Evolutionary conservation across 2,888 invertebrate genomes (phyloP).

Genomic region (Drosophila mettleri): DNA sequence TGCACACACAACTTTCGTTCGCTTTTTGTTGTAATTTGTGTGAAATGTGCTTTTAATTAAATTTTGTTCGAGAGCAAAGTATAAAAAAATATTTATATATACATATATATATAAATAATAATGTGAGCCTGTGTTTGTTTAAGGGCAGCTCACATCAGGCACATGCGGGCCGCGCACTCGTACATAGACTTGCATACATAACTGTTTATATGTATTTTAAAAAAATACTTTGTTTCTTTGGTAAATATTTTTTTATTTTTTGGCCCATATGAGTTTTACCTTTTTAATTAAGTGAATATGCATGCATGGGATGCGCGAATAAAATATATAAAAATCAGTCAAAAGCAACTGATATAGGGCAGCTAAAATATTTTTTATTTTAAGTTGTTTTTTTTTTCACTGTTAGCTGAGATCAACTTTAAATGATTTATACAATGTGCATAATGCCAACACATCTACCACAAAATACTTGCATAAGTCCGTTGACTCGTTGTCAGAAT

Average conservation of each 20-base stretch:
- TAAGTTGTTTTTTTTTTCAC: not conserved
- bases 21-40: slow-evolving; percentile 18
- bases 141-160: slow-evolving; percentile 20
- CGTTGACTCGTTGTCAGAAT: slow-evolving; percentile 13
- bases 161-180: slow-evolving; percentile 2
- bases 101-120: slow-evolving; percentile 8
- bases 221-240: slow-evolving; percentile 4
- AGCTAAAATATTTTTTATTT: not conserved
- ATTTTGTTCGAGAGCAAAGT: slow-evolving; percentile 35
- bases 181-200: not conserved
- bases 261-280: slow-evolving; percentile 7
- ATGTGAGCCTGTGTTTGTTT: slow-evolving; percentile 19
- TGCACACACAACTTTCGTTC: slow-evolving; percentile 9
- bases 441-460: slow-evolving; percentile 53
- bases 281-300: slow-evolving; percentile 11
- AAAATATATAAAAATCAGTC: not conserved
- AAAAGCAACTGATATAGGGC: not conserved
- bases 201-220: slow-evolving; percentile 2
- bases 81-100: slow-evolving; percentile 7
- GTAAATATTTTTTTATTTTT: too few species aligned
- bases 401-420: slow-evolving; percentile 19
- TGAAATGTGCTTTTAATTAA: slow-evolving; percentile 62
- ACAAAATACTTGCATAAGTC: slow-evolving; percentile 36
- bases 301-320: not conserved
- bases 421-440: slow-evolving; percentile 42